Conservation (phyloP, 2,113 vertebrate species). For the Hemicordylus capensis region DNA sequence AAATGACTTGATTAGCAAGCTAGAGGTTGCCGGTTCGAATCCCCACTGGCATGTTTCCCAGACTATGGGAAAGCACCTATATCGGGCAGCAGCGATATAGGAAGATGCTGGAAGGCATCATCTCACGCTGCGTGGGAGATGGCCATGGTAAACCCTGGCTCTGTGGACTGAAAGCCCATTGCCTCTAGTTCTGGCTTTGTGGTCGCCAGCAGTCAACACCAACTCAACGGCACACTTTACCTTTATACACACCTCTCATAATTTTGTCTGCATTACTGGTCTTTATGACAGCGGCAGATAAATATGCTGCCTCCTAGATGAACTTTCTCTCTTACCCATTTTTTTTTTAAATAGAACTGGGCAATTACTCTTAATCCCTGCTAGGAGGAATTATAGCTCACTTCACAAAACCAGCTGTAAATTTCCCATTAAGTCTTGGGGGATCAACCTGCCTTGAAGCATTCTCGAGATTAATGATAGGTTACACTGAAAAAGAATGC, state of each 20-base stretch:
- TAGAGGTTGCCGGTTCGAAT: too few species aligned
- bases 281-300: conserved; percentile 29
- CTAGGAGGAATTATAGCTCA: conserved; percentile 66
- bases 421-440: conserved; percentile 61
- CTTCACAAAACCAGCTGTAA: conserved; percentile 61
- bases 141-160: too few species aligned
- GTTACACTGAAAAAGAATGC: conserved; percentile 68
- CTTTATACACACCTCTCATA: not conserved
- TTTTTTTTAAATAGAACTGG: conserved; percentile 22
- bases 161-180: too few species aligned
- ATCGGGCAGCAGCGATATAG: too few species aligned
- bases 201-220: too few species aligned
- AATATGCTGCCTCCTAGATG: conserved; percentile 28
- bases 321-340: conserved; percentile 44
- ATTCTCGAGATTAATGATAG: conserved; percentile 69
- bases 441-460: conserved; percentile 66
- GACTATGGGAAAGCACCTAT: too few species aligned
- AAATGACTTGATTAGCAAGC: too few species aligned
- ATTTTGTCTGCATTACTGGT: not conserved
- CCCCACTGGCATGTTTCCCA: too few species aligned
- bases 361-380: conserved; percentile 74
- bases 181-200: too few species aligned
- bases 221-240: too few species aligned
- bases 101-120: too few species aligned
- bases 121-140: too few species aligned